These are phyloP conservation scores for Prunella strophiata DNA, from an alignment of 2,797 vertebrate genomes.

Conservation along the genomic window DNA sequence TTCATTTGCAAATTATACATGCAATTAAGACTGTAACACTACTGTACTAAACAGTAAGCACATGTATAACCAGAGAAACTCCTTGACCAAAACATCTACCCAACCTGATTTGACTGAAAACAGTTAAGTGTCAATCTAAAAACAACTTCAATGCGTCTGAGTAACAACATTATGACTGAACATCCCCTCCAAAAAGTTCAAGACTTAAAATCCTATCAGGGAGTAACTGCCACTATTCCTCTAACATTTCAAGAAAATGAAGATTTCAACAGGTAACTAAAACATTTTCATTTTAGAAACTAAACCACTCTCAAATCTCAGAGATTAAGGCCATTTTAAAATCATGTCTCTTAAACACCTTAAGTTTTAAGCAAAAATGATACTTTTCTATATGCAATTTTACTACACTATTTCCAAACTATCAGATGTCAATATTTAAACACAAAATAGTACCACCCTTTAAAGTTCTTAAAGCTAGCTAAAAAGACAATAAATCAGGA, in stretches of 20 bases:
- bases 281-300: not conserved
- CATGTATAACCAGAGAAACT: not conserved
- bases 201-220: not conserved
- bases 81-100: not conserved
- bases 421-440: not conserved
- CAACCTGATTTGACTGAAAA: not conserved
- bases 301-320: not conserved
- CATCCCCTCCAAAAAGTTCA: fast-evolving
- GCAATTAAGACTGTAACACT: not conserved
- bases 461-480: not conserved
- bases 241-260: not conserved
- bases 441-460: not conserved
- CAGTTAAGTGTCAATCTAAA: not conserved
- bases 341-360: not conserved
- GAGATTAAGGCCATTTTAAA: not conserved
- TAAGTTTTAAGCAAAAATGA: not conserved
- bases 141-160: not conserved
- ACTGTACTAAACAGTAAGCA: not conserved
- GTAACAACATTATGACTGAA: not conserved
- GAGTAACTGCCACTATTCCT: not conserved
- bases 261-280: not conserved
- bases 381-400: not conserved
- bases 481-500: not conserved
- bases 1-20: not conserved
- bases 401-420: not conserved